These are phyloP conservation scores for Abscondita cerata DNA, from an alignment of 2,888 invertebrate genomes.

Conservation along the genomic window DNA sequence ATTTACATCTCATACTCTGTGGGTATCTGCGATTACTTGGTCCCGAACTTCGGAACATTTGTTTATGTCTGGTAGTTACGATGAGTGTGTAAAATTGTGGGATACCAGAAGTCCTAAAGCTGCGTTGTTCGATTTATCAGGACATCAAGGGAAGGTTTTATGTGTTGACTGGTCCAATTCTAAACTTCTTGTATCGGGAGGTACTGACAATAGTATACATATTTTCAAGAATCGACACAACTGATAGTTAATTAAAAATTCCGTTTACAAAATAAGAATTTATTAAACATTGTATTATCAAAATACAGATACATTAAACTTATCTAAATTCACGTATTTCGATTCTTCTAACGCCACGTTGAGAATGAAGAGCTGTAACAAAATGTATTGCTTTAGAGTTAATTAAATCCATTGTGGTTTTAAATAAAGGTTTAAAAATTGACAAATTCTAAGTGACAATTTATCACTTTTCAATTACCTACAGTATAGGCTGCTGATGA, in stretches of 20 bases:
- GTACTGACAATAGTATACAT: conserved; percentile 91
- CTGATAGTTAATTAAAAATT: background rate
- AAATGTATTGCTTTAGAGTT: background rate
- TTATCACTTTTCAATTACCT: no score
- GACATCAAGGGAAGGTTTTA: conserved; percentile 93
- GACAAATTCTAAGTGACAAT: no score
- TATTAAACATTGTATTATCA: background rate
- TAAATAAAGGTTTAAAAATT: background rate
- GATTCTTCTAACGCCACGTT: conserved; percentile 53
- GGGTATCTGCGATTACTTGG: conserved; percentile 94
- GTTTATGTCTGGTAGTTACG: conserved; percentile 93
- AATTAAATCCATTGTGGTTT: no score
- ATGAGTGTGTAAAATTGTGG: conserved; percentile 93
- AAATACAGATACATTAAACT: background rate
- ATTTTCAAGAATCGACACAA: conserved; percentile 69
- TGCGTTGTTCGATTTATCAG: conserved; percentile 89
- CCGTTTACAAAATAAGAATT: background rate
- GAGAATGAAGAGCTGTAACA: conserved; percentile 53
- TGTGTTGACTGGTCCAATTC: conserved; percentile 94
- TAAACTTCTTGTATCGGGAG: conserved; percentile 86
- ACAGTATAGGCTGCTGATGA: no score
- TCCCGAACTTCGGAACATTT: conserved; percentile 80
- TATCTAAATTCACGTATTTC: background rate
- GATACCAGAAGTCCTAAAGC: conserved; percentile 92
- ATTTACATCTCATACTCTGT: conserved; percentile 87